These are phyloP conservation scores for Crotalus tigris DNA, from an alignment of 2,113 vertebrate genomes.

Conservation along the genomic window DNA sequence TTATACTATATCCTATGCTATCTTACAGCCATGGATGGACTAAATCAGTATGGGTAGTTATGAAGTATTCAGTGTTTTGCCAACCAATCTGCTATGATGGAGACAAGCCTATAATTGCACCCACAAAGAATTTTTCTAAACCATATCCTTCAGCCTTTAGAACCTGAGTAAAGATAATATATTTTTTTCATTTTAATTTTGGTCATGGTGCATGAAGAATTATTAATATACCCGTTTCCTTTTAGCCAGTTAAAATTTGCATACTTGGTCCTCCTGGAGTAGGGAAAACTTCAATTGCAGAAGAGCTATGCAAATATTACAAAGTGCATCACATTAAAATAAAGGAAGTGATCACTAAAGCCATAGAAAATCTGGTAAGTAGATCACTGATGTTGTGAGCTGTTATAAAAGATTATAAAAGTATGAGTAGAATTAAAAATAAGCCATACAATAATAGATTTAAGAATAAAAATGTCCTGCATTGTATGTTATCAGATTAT, in stretches of 20 bases:
- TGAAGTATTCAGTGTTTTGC: not conserved
- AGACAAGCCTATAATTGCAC: not conserved
- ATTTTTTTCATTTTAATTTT: not conserved
- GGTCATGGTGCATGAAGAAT: not conserved
- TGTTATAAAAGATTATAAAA: not conserved
- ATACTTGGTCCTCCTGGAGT: conserved; percentile 86
- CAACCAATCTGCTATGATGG: not conserved
- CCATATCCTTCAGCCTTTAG: not conserved
- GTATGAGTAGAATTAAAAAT: not conserved
- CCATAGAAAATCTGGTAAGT: conserved; percentile 80
- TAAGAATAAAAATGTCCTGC: not conserved
- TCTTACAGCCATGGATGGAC: not conserved
- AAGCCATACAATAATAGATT: not conserved
- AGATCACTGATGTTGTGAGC: not conserved
- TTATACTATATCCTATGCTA: not conserved
- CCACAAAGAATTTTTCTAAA: not conserved
- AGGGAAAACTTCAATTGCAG: conserved; percentile 82
- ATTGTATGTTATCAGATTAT: not conserved
- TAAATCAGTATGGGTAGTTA: no score
- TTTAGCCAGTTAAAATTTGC: conserved; percentile 83
- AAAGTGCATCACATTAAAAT: conserved; percentile 80
- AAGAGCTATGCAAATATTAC: conserved; percentile 79
- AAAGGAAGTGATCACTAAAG: conserved; percentile 76
- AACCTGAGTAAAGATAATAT: not conserved
- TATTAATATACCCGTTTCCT: conserved; percentile 20